These are phyloP conservation scores for Anser cygnoides DNA, from an alignment of 2,113 vertebrate genomes.

Conservation along the genomic window DNA sequence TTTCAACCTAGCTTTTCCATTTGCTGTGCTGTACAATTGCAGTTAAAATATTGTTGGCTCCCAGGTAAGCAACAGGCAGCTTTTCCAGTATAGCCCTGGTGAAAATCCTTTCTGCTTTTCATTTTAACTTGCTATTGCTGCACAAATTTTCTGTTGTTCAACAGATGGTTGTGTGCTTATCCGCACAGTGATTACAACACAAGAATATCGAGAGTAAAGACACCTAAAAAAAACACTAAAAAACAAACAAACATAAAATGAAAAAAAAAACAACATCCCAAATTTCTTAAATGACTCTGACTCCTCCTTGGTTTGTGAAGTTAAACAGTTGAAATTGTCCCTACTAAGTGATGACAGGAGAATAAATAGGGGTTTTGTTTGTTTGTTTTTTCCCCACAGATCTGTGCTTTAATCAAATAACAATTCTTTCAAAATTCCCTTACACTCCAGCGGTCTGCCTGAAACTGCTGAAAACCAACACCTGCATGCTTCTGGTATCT, in stretches of 20 bases:
- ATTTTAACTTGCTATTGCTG: neutral
- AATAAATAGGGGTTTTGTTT: neutral
- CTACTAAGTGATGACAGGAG: neutral
- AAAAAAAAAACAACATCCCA: too few species aligned
- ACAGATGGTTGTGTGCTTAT: neutral
- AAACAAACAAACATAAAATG: neutral
- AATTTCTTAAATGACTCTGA: neutral
- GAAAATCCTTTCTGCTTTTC: neutral
- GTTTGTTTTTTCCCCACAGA: neutral
- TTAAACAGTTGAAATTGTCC: neutral
- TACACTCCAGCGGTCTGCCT: neutral
- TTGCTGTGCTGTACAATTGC: neutral
- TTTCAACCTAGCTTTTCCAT: neutral
- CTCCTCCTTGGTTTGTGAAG: neutral
- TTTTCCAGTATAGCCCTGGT: neutral
- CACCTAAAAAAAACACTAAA: neutral
- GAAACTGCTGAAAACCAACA: neutral
- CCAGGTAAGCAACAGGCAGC: neutral
- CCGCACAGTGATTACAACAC: neutral
- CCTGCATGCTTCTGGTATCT: neutral
- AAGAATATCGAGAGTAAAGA: neutral
- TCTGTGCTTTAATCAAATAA: neutral
- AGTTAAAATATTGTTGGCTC: neutral
- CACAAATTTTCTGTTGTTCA: neutral
- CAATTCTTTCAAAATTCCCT: neutral